These are phyloP conservation scores for Nesogale talazaci DNA, from an alignment of 2,113 vertebrate genomes.

Conservation along the genomic window DNA sequence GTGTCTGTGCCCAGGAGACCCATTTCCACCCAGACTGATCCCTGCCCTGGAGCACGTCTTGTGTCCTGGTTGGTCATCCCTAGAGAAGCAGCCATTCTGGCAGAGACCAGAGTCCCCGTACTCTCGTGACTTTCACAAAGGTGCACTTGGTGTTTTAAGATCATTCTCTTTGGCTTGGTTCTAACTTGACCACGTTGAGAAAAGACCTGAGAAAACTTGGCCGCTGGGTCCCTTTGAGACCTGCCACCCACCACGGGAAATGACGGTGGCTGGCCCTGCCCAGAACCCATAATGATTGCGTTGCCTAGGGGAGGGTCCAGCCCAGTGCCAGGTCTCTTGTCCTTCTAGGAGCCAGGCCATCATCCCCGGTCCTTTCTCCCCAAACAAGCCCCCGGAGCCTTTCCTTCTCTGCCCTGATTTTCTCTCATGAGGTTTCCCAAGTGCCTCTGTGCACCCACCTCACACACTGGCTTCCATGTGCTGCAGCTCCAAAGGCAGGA, in stretches of 20 bases:
- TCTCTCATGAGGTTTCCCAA: conserved; percentile 72
- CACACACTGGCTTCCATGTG: conserved; percentile 14
- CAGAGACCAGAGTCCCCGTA: too few species aligned
- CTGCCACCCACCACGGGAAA: conserved; percentile 54
- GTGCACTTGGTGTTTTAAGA: not conserved
- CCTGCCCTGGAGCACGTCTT: too few species aligned
- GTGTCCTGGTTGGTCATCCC: not conserved
- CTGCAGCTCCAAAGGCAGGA: conserved; percentile 45
- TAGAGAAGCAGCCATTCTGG: not conserved
- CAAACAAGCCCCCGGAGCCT: conserved; percentile 42
- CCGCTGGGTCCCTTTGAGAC: not conserved
- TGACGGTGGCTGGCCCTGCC: conserved; percentile 22
- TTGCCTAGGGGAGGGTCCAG: not conserved
- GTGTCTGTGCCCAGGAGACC: too few species aligned
- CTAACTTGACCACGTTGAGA: not conserved
- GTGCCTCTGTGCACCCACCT: conserved; percentile 37
- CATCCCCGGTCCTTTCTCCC: conserved; percentile 16
- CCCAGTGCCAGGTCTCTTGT: conserved; percentile 50
- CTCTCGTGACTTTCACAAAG: not conserved
- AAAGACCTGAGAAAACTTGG: conserved; percentile 13
- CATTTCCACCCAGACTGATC: too few species aligned
- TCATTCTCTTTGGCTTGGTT: not conserved
- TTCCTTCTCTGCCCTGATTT: conserved; percentile 21
- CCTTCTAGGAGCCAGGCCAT: conserved; percentile 44
- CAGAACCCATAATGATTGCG: conserved; percentile 26